Base-by-base conservation (phyloP, 2,113 vertebrate genomes). In the Gorsachius goisagi region DNA sequence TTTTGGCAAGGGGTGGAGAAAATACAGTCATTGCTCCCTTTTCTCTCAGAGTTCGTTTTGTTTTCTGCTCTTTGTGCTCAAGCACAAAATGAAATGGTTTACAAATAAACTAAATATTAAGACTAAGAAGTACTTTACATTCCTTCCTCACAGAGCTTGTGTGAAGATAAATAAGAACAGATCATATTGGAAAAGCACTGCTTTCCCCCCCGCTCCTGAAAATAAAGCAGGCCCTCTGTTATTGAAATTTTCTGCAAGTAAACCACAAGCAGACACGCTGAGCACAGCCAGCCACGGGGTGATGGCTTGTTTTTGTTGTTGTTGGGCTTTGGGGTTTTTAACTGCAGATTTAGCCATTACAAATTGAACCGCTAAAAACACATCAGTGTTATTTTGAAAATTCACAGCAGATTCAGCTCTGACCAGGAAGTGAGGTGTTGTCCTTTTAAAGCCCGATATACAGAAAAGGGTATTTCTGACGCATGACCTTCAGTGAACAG, bases 381-480 rank as follows among this genome's bases (percentile, higher is more conserved):
- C 63, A 85, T 52, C 82, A 64, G 59, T 72, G 90, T 95, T 97
- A 97, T 96, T 96, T 91, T 96, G 94, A 92, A 97, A 95, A 89
- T 89, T 63, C 69, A 63, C 63, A 78, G 67, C 90, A 91, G 85
- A 90, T 96, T 91, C 92, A 53, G 67, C 88, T 94, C 79, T 83
- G 88, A 91, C 83, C 97, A 96, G 97, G 97, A 97, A 97, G 92
- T 95, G 97, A 97, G 97, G 94, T 97, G 97, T 74, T 97, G 87
- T 97, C 95, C 93, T 97, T 97, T 97, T 96, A 93, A 96, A 85
- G 92, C 80, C 89, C 78, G 92, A 95, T 97, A 76, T n/a, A 95
- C 96, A 95, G 96, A 97, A 97, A 97, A 96, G 97, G 97, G 96
- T 97, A 97, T 97, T 97, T 97, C 97, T 97, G 97, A 97, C 82